Percentiles rank a stretch among this genome's conserved stretches.
Conservation (phyloP, 2,113 vertebrate species). For the Microtus montanus region DNA sequence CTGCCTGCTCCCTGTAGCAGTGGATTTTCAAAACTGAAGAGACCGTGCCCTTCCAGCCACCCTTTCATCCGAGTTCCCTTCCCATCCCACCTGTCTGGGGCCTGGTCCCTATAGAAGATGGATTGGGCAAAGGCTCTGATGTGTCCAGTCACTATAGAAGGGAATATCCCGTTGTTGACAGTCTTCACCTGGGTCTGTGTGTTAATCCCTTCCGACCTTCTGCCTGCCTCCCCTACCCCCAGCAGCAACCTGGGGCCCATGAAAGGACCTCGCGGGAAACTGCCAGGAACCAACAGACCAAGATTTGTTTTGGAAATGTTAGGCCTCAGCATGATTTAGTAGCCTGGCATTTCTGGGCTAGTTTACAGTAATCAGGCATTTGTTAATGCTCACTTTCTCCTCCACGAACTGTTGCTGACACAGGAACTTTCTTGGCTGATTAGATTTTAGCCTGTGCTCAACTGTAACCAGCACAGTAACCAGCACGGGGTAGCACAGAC, state of each 20-base stretch:
- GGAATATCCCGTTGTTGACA: background rate
- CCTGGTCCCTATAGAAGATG: too few relatives aligned
- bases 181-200: too few relatives aligned
- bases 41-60: background rate
- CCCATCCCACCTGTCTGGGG: background rate
- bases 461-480: constrained; percentile 23
- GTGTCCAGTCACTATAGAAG: background rate
- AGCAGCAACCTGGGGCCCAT: background rate
- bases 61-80: background rate
- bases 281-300: background rate
- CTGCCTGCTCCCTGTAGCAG: background rate
- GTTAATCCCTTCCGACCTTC: background rate
- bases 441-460: constrained; percentile 60
- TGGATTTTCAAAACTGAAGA: background rate
- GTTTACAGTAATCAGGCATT: constrained; percentile 78
- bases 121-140: background rate
- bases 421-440: constrained; percentile 70
- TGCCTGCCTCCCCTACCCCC: background rate
- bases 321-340: constrained; percentile 72
- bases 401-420: constrained; percentile 63
- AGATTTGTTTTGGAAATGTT: constrained; percentile 53
- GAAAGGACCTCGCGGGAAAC: accelerated
- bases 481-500: background rate
- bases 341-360: constrained; percentile 70
- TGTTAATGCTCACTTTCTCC: constrained; percentile 70